Percentiles rank a stretch among this genome's conserved stretches.
Evolutionary conservation across 2,888 invertebrate species (phyloP).

Genomic region (Lasioglossum vierecki): DNA sequence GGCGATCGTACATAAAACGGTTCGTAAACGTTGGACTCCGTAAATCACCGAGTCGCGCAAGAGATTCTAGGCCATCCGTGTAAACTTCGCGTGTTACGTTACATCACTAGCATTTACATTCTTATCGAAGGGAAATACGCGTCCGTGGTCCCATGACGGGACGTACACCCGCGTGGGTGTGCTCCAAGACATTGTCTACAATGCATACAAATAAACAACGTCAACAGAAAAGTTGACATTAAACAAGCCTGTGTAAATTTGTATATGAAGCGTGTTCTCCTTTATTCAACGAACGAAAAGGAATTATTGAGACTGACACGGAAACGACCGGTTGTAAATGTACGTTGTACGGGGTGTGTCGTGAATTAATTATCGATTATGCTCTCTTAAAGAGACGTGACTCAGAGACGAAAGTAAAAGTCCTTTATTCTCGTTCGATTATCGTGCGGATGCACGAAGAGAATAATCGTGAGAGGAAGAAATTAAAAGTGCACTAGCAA

Average conservation of each 20-base stretch:
- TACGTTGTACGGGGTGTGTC: slow-evolving; percentile 2
- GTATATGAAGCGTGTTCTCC: slow-evolving; percentile 56
- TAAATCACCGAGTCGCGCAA: slow-evolving; percentile 39
- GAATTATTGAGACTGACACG: not conserved
- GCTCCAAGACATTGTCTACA: slow-evolving; percentile 22
- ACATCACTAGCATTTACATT: slow-evolving; percentile 43
- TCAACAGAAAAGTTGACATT: slow-evolving; percentile 50
- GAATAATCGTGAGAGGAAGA: not conserved
- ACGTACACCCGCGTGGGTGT: slow-evolving; percentile 54
- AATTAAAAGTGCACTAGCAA: not conserved
- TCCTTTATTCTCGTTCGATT: not conserved
- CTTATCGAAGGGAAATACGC: slow-evolving; percentile 36
- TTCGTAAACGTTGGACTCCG: slow-evolving; percentile 40
- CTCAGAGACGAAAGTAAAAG: not conserved
- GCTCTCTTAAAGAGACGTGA: not conserved
- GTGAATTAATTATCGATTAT: slow-evolving; percentile 21
- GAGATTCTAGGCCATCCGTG: slow-evolving; percentile 53
- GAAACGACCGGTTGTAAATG: not conserved
- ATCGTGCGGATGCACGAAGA: not conserved
- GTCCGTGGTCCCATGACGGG: slow-evolving; percentile 26
- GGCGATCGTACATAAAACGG: slow-evolving; percentile 10
- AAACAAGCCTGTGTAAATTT: slow-evolving; percentile 31
- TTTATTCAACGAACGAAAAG: slow-evolving; percentile 1
- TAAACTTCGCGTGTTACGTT: slow-evolving; percentile 41
- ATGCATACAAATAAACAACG: not conserved